phyloP scores from a whole-genome alignment of 2,113 vertebrate genomes.

The Collichthys lucidus region DNA sequence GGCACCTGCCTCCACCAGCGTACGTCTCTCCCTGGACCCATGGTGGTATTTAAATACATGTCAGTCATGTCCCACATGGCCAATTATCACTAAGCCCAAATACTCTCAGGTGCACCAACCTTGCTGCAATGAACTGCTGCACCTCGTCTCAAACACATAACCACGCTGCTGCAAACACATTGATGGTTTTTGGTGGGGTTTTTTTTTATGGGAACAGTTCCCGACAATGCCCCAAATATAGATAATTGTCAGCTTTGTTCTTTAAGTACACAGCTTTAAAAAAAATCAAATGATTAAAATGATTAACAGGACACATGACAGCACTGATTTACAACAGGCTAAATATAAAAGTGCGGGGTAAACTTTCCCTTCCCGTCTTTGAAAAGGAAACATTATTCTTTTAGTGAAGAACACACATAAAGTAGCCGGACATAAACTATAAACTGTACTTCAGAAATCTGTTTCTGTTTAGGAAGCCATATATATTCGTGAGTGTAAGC shows the following conservation, averaged over 20 bases:
- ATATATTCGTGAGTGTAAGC: neutral
- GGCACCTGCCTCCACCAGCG: too few species aligned
- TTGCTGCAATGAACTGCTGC: neutral
- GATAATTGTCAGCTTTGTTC: neutral
- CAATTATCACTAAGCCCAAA: neutral
- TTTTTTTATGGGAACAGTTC: neutral
- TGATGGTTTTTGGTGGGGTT: neutral
- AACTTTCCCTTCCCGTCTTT: neutral
- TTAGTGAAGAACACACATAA: neutral
- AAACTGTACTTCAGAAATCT: conserved; percentile 30
- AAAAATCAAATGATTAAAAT: neutral
- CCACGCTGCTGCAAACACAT: neutral
- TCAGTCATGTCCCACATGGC: neutral
- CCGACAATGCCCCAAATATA: neutral
- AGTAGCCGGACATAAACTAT: conserved; percentile 20
- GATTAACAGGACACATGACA: neutral
- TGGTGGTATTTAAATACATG: neutral
- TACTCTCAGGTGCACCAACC: neutral
- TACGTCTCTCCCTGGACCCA: neutral
- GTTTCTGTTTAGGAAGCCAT: conserved; percentile 43
- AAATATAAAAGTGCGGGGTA: neutral
- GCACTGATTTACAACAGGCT: neutral
- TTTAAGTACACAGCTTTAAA: neutral
- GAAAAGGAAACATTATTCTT: conserved; percentile 7
- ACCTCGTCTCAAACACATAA: neutral